Evolutionary conservation across 2,888 invertebrate species (phyloP).

Genomic region (Cerastis rubricosa): DNA sequence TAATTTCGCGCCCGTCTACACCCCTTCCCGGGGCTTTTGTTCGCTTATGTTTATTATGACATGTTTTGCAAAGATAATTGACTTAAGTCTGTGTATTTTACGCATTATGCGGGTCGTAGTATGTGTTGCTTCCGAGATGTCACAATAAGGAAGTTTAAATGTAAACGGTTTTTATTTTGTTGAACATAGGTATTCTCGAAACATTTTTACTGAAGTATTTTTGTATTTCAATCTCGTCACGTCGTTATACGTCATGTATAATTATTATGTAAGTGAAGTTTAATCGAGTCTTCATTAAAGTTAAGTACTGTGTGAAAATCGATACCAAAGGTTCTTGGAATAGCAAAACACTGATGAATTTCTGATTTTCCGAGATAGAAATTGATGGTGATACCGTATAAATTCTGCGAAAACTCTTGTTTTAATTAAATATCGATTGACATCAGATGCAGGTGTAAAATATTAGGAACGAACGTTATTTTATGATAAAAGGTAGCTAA

Average conservation of each 20-base stretch:
- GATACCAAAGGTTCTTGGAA: neutral
- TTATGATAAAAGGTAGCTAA: neutral
- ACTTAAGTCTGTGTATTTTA: slow-evolving; percentile 70
- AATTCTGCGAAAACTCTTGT: neutral
- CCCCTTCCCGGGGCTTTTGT: slow-evolving; percentile 63
- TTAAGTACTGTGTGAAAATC: neutral
- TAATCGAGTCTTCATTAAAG: neutral
- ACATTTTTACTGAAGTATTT: neutral
- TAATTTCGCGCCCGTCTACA: slow-evolving; percentile 57
- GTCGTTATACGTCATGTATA: neutral
- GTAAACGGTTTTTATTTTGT: slow-evolving; percentile 12
- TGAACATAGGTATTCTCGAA: neutral
- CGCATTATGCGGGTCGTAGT: slow-evolving; percentile 51
- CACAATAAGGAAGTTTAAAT: slow-evolving; percentile 37
- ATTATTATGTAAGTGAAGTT: neutral
- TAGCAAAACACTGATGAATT: neutral
- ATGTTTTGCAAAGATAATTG: slow-evolving; percentile 74
- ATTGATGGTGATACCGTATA: neutral
- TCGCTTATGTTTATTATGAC: slow-evolving; percentile 67
- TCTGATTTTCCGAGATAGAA: neutral
- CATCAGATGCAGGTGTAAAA: neutral
- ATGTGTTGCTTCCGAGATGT: slow-evolving; percentile 28
- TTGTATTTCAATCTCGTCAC: neutral
- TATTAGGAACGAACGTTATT: neutral
- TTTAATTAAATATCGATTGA: neutral